phyloP scores from a whole-genome alignment of 2,113 vertebrate species.

The Protomyctophum bolini region DNA sequence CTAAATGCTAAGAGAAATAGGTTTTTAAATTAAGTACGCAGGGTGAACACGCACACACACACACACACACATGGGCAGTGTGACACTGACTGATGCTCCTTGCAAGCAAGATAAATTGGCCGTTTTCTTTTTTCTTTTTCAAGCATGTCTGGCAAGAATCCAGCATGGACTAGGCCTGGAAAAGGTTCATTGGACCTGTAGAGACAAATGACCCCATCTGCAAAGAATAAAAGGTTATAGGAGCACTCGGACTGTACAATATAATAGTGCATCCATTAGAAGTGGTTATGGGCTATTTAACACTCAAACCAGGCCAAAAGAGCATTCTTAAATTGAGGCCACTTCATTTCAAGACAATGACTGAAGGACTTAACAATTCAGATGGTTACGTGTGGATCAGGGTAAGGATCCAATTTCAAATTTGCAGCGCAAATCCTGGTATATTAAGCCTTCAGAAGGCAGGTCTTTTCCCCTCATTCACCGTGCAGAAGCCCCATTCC shows the following conservation, averaged over 20 bases:
- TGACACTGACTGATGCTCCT: no score
- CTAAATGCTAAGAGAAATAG: no score
- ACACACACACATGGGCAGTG: no score
- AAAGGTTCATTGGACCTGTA: neutral
- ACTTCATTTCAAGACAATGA: neutral
- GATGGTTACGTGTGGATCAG: neutral
- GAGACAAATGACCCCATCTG: neutral
- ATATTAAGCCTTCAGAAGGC: constrained; percentile 6
- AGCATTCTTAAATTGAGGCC: neutral
- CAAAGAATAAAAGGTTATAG: neutral
- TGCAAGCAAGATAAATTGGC: no score
- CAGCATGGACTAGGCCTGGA: neutral
- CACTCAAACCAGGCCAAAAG: neutral
- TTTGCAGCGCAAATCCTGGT: neutral
- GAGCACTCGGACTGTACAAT: neutral
- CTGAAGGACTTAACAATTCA: neutral
- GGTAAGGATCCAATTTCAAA: constrained; percentile 24
- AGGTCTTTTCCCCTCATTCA: neutral
- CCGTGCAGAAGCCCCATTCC: neutral
- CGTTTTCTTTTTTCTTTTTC: neutral
- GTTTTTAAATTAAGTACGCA: no score
- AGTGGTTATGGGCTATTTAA: neutral
- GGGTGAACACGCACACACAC: no score
- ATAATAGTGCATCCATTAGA: neutral
- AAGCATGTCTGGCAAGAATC: no score